phyloP scores from a whole-genome alignment of 2,797 vertebrate species.

The Sebastolobus alascanus region DNA sequence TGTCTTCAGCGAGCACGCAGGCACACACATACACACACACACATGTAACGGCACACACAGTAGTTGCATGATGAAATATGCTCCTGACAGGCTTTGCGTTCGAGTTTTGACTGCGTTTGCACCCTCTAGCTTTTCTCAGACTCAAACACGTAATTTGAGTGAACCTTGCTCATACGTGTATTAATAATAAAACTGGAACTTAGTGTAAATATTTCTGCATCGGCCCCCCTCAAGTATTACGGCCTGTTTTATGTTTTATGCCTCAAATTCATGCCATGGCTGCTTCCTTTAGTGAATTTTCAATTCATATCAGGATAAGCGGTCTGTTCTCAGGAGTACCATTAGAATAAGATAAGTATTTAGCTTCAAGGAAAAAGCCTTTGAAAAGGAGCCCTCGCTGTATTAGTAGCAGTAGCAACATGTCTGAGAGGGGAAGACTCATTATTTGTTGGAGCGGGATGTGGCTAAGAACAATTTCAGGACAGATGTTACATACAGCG shows the following conservation, averaged over 20 bases:
- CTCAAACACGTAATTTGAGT: slow-evolving; percentile 36
- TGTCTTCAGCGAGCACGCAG: slow-evolving; percentile 38
- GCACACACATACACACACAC: slow-evolving; percentile 9
- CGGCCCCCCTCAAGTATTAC: slow-evolving; percentile 26
- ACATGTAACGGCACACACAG: slow-evolving; percentile 33
- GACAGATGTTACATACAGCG: slow-evolving; percentile 6
- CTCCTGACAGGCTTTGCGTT: slow-evolving; percentile 19
- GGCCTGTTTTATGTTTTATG: slow-evolving; percentile 54
- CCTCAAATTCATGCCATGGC: slow-evolving; percentile 63
- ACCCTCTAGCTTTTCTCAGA: slow-evolving; percentile 25
- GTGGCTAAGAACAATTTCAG: slow-evolving; percentile 34
- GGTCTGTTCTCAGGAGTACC: slow-evolving; percentile 73
- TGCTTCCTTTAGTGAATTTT: slow-evolving; percentile 72
- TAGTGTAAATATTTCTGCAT: slow-evolving; percentile 53
- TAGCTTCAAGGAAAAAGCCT: slow-evolving; percentile 80
- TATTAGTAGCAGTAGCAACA: slow-evolving; percentile 56
- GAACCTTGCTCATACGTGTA: slow-evolving; percentile 25
- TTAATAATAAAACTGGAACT: slow-evolving; percentile 55
- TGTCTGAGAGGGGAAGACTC: slow-evolving; percentile 48
- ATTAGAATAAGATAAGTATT: slow-evolving; percentile 81
- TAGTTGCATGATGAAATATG: slow-evolving; percentile 48
- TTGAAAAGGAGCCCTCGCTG: slow-evolving; percentile 68
- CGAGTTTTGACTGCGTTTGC: not conserved
- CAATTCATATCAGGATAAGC: slow-evolving; percentile 73
- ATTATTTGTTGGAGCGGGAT: slow-evolving; percentile 53